Percentiles rank a stretch among this genome's conserved stretches.
Conservation (phyloP, 2,888 invertebrate genomes). For the Heliconius erato region DNA sequence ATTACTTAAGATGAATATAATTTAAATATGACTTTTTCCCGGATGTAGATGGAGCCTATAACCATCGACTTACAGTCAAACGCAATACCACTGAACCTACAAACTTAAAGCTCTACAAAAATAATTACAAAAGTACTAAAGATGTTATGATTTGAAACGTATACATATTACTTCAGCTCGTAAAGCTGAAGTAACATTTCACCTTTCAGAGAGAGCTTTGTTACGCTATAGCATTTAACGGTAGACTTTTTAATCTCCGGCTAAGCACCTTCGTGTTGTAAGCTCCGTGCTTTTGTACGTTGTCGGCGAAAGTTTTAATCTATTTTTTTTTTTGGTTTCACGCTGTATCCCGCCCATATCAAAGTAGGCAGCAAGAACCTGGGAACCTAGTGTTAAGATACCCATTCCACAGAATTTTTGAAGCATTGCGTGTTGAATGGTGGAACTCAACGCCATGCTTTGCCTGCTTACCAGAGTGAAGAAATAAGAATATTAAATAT, state of each 20-base stretch:
- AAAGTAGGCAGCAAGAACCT: neutral
- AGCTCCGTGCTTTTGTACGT: neutral
- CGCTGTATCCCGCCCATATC: neutral
- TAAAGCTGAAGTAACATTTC: neutral
- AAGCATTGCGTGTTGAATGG: too few relatives aligned
- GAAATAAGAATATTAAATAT: too few relatives aligned
- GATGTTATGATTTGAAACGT: neutral
- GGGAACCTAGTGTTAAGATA: too few relatives aligned
- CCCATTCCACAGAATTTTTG: too few relatives aligned
- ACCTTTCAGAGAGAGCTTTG: neutral
- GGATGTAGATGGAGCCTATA: too few relatives aligned
- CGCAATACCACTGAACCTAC: too few relatives aligned
- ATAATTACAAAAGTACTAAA: neutral
- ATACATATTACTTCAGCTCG: neutral
- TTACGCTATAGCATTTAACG: neutral
- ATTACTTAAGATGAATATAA: neutral
- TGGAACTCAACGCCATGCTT: too few relatives aligned
- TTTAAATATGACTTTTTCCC: neutral
- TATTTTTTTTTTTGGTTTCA: slow-evolving; percentile 4
- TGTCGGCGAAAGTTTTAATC: neutral
- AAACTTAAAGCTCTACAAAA: too few relatives aligned
- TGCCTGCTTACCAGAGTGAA: too few relatives aligned
- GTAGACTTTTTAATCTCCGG: slow-evolving; percentile 3
- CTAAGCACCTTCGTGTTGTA: neutral
- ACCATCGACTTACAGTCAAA: too few relatives aligned